A percentile compares a stretch with the other conserved stretches of the same genome.
phyloP scores from a whole-genome alignment of 2,113 vertebrate genomes.

The Crotalus horridus region DNA sequence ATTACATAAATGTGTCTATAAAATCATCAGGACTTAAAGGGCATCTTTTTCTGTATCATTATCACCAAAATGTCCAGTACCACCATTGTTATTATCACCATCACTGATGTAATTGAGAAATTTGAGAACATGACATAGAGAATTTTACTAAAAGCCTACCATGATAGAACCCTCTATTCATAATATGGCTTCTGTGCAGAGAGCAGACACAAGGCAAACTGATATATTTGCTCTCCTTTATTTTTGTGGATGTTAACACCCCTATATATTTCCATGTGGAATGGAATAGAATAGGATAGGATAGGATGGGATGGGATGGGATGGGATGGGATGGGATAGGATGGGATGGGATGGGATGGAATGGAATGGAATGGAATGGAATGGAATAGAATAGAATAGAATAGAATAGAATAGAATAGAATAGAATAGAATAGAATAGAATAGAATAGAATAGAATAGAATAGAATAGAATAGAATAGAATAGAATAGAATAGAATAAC shows the following conservation, averaged over 20 bases:
- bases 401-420: too few species aligned
- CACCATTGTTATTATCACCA: not conserved
- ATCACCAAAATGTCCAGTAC: not conserved
- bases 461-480: too few species aligned
- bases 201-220: not conserved
- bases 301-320: too few species aligned
- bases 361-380: too few species aligned
- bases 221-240: not conserved
- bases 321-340: too few species aligned
- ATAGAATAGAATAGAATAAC: not conserved
- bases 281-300: too few species aligned
- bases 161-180: not conserved
- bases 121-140: not conserved
- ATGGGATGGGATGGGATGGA: fast-evolving
- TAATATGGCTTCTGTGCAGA: not conserved
- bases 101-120: not conserved
- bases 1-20: not conserved
- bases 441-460: too few species aligned
- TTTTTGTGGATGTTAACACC: not conserved
- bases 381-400: too few species aligned
- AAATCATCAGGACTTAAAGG: not conserved
- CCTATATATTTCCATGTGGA: not conserved
- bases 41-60: not conserved
- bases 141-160: not conserved
- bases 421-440: too few species aligned